phyloP scores from a whole-genome alignment of 2,113 vertebrate genomes.

The Oryzias curvinotus region DNA sequence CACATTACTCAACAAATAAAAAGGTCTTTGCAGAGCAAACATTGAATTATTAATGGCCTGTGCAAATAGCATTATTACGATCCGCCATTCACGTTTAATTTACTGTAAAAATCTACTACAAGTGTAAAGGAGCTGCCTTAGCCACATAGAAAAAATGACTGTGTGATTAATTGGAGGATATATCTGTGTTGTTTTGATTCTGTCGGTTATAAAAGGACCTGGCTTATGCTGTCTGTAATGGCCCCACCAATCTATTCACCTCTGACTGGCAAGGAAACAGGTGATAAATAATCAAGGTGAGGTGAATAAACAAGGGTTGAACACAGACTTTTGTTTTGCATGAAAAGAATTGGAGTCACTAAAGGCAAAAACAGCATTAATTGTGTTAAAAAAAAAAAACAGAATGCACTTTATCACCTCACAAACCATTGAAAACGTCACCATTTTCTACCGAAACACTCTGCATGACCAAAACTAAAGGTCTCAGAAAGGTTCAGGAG shows the following conservation, averaged over 20 bases:
- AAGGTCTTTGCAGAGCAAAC: no score
- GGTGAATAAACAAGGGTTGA: constrained; percentile 1
- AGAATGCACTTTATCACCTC: constrained; percentile 4
- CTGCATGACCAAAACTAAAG: neutral
- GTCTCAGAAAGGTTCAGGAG: neutral
- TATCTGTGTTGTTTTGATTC: neutral
- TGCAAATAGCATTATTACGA: neutral
- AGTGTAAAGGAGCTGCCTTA: neutral
- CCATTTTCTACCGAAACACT: neutral
- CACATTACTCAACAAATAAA: no score
- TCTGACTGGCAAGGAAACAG: neutral
- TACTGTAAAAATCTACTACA: neutral
- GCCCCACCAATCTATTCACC: constrained; percentile 13
- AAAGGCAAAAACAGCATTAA: neutral
- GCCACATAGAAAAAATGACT: neutral
- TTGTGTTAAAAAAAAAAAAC: neutral
- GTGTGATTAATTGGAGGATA: neutral
- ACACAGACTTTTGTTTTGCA: constrained; percentile 2
- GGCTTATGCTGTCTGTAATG: constrained; percentile 4
- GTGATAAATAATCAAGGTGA: constrained; percentile 11
- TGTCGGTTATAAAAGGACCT: neutral
- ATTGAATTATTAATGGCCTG: constrained; percentile 18
- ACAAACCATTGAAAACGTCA: neutral
- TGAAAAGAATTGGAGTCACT: neutral
- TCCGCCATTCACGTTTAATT: neutral